A percentile compares a stretch with the other conserved stretches of the same genome.
Evolutionary conservation across 2,888 invertebrate genomes (phyloP).

Genomic region (Melipona beecheii): DNA sequence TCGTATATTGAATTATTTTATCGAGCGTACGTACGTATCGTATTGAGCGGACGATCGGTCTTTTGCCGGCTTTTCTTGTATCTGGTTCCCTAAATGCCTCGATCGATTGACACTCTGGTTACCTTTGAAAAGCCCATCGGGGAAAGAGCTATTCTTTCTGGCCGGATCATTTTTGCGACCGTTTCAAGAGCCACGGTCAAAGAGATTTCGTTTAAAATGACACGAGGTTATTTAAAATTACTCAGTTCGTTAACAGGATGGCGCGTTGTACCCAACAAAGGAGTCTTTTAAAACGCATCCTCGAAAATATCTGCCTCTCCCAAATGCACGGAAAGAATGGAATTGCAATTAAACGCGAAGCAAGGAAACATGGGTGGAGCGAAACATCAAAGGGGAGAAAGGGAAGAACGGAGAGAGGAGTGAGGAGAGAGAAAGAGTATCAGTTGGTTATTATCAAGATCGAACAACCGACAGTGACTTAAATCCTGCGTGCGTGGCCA

Average conservation of each 20-base stretch:
- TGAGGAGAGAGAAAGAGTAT: not conserved
- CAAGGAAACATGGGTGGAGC: too few species aligned
- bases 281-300: not conserved
- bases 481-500: not conserved
- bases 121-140: not conserved
- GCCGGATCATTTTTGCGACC: not conserved
- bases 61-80: not conserved
- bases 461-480: not conserved
- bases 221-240: not conserved
- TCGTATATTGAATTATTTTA: conserved; percentile 32
- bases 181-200: not conserved
- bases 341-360: too few species aligned
- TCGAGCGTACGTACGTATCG: not conserved
- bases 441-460: conserved; percentile 4
- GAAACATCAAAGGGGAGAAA: too few species aligned
- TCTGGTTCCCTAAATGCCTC: too few species aligned
- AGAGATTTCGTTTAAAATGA: not conserved
- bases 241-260: not conserved
- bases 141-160: not conserved
- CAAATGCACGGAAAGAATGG: too few species aligned
- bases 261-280: not conserved
- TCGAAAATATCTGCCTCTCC: not conserved
- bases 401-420: too few species aligned
- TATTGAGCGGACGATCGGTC: not conserved
- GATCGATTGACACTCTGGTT: not conserved